phyloP scores from a whole-genome alignment of 2,888 invertebrate species.

The Cosmopolites sordidus region DNA sequence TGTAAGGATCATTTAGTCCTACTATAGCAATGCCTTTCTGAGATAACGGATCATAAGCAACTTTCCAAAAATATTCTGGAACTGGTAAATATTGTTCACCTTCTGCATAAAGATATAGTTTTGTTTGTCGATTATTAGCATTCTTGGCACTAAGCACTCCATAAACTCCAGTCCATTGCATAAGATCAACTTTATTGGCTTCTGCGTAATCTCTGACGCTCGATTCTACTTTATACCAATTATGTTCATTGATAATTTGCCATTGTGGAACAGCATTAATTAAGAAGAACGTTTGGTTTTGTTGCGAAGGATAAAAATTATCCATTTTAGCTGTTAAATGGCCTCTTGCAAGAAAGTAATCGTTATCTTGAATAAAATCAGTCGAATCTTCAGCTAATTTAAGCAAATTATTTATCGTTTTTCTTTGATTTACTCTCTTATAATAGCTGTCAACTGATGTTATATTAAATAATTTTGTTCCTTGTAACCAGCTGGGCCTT shows the following conservation, averaged over 20 bases:
- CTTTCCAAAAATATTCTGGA: constrained; percentile 57
- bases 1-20: constrained; percentile 60
- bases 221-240: constrained; percentile 55
- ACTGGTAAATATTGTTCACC: constrained; percentile 49
- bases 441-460: neutral
- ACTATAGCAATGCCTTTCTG: constrained; percentile 57
- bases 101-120: constrained; percentile 39
- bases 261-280: constrained; percentile 63
- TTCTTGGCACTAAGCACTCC: constrained; percentile 55
- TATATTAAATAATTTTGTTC: neutral
- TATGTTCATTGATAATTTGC: constrained; percentile 58
- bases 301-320: constrained; percentile 57
- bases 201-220: constrained; percentile 49
- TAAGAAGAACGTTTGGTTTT: constrained; percentile 55
- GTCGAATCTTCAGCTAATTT: neutral
- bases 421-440: neutral
- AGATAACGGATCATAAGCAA: constrained; percentile 53
- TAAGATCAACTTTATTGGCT: constrained; percentile 37
- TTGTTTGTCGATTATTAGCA: constrained; percentile 31
- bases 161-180: constrained; percentile 52
- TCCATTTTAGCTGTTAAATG: constrained; percentile 61
- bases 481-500: neutral
- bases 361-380: constrained; percentile 31
- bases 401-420: neutral
- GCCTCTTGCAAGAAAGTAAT: constrained; percentile 54